These are phyloP conservation scores for Pterois miles DNA, from an alignment of 2,797 vertebrate species.

Conservation along the genomic window DNA sequence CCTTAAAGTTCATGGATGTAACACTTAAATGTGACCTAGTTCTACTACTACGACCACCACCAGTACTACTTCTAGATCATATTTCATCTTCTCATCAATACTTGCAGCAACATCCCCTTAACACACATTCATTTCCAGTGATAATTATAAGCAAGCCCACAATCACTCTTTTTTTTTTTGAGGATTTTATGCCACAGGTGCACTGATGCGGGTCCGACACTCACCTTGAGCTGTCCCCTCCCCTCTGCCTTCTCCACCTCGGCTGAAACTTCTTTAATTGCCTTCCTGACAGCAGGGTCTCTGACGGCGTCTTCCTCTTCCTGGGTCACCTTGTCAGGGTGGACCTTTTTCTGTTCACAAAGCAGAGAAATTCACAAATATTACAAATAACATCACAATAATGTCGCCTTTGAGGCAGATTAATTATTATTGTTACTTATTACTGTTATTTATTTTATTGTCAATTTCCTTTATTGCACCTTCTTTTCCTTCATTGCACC, in stretches of 20 bases:
- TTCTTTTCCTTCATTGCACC: no score
- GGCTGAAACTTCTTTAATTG: slow-evolving; percentile 70
- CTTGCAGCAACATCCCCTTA: not conserved
- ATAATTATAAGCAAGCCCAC: not conserved
- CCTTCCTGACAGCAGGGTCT: slow-evolving; percentile 74
- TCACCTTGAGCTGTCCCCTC: slow-evolving; percentile 82
- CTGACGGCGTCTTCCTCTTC: slow-evolving; percentile 76
- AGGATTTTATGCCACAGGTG: not conserved
- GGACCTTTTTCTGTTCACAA: slow-evolving; percentile 73
- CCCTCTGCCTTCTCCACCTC: slow-evolving; percentile 79
- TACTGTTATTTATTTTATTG: no score
- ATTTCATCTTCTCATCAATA: not conserved
- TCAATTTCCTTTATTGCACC: no score
- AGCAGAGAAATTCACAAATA: not conserved
- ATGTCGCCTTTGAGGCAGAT: not conserved
- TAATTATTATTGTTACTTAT: no score
- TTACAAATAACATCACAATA: not conserved
- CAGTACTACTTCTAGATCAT: not conserved
- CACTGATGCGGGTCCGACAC: not conserved
- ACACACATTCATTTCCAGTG: not conserved
- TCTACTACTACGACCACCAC: no score
- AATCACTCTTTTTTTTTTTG: not conserved
- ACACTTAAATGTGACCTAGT: not conserved
- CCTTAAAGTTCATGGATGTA: not conserved
- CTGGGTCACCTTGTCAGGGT: slow-evolving; percentile 71